Percentiles rank a stretch among this genome's conserved stretches.
Conservation (phyloP, 2,888 invertebrate species). For the Eupithecia subfuscata region DNA sequence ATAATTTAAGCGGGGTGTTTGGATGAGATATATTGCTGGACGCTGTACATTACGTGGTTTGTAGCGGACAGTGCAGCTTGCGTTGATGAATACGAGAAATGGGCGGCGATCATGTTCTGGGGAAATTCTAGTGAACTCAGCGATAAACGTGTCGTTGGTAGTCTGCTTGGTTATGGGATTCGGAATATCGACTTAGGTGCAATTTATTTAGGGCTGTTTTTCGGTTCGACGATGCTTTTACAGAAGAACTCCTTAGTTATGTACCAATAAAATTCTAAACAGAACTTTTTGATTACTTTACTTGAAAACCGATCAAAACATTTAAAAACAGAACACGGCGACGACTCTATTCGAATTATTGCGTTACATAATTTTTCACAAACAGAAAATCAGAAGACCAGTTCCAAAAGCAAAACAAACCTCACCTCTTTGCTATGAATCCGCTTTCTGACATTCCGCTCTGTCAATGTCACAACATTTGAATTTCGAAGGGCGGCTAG, state of each 20-base stretch:
- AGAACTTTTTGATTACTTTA: not conserved
- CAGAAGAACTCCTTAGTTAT: not conserved
- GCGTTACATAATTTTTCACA: not conserved
- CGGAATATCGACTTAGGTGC: not conserved
- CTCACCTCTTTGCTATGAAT: conserved; percentile 10
- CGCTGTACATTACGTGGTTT: conserved; percentile 72
- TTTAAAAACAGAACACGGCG: not conserved
- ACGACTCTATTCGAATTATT: not conserved
- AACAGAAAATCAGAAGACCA: not conserved
- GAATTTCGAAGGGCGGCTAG: conserved; percentile 33
- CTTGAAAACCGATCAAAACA: not conserved
- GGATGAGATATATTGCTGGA: conserved; percentile 81
- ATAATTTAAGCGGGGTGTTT: conserved; percentile 85
- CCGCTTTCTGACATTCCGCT: conserved; percentile 17
- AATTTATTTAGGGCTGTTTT: not conserved
- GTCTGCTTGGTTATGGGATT: conserved; percentile 10
- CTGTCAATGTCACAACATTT: conserved; percentile 30
- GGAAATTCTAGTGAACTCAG: conserved; percentile 27
- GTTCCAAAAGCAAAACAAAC: not conserved
- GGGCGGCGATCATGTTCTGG: conserved; percentile 28
- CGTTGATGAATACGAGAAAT: conserved; percentile 66
- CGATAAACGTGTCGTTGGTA: conserved; percentile 26
- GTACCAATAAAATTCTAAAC: not conserved
- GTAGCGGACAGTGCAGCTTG: conserved; percentile 67
- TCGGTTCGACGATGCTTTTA: not conserved